Percentiles rank a stretch among this genome's conserved stretches.
These are phyloP conservation scores for Porites divaricata DNA, from an alignment of 92 coral and sea anemone species.

Conservation along the genomic window DNA sequence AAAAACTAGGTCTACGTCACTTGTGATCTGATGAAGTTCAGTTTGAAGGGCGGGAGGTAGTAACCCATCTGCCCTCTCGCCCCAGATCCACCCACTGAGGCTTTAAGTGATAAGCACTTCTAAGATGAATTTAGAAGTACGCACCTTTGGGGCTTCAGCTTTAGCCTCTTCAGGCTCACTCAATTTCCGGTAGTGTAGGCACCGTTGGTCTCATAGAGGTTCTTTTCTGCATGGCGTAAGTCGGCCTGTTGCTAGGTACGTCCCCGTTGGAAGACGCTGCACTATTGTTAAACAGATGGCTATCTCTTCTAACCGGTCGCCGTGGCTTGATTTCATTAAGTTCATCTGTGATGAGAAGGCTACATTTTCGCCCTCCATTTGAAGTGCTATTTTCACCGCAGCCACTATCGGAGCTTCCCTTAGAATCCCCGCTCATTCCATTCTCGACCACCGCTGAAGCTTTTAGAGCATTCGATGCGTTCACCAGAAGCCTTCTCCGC, in stretches of 20 bases:
- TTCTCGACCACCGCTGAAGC: constrained; percentile 81
- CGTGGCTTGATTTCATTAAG: constrained; percentile 76
- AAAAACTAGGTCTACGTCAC: too few species aligned
- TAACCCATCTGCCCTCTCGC: too few species aligned
- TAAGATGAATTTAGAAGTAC: neutral
- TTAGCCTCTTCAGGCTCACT: constrained; percentile 46
- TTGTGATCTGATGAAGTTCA: too few species aligned
- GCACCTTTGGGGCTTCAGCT: neutral
- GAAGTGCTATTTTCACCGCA: constrained; percentile 63
- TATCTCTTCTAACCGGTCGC: constrained; percentile 86
- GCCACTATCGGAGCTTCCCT: constrained; percentile 80
- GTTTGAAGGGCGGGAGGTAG: too few species aligned
- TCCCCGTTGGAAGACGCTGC: constrained; percentile 67
- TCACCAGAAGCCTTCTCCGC: constrained; percentile 86
- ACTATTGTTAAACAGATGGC: constrained; percentile 83
- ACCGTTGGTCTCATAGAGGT: constrained; percentile 94
- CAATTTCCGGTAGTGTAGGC: constrained; percentile 92
- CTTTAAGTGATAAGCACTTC: too few species aligned
- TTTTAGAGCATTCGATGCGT: constrained; percentile 88
- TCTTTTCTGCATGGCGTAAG: constrained; percentile 88
- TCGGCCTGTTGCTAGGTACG: constrained; percentile 46
- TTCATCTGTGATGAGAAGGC: constrained; percentile 89
- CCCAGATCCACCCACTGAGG: too few species aligned
- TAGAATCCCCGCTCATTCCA: constrained; percentile 87
- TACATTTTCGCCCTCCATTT: constrained; percentile 75